Percentiles rank a stretch among this genome's conserved stretches.
phyloP scores from a whole-genome alignment of 2,113 vertebrate species.

The Brachionichthys hirsutus region DNA sequence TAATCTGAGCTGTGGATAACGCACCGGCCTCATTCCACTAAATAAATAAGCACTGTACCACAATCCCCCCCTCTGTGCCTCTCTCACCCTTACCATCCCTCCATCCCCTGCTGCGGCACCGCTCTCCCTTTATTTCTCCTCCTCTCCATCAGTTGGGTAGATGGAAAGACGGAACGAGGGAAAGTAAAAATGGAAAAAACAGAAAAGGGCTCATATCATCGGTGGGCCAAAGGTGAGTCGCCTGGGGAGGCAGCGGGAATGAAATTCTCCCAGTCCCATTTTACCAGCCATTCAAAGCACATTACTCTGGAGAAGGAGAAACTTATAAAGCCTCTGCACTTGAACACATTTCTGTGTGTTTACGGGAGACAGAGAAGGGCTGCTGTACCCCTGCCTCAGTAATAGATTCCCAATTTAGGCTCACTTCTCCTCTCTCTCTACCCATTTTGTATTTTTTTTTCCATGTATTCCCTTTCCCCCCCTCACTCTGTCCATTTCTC shows the following conservation, averaged over 20 bases:
- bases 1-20: slow-evolving; percentile 80
- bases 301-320: slow-evolving; percentile 88
- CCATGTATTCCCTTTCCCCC: slow-evolving; percentile 51
- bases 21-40: slow-evolving; percentile 79
- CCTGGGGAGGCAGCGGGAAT: slow-evolving; percentile 92
- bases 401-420: slow-evolving; percentile 85
- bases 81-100: slow-evolving; percentile 76
- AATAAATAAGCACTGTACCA: slow-evolving; percentile 84
- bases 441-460: slow-evolving; percentile 50
- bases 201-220: slow-evolving; percentile 91
- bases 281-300: slow-evolving; percentile 88
- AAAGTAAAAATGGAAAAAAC: slow-evolving; percentile 81
- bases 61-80: slow-evolving; percentile 73
- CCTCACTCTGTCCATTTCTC: slow-evolving; percentile 49
- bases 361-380: slow-evolving; percentile 78
- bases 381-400: slow-evolving; percentile 73
- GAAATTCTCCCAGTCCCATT: slow-evolving; percentile 95
- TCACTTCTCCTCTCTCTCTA: slow-evolving; percentile 54
- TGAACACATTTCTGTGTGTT: slow-evolving; percentile 89
- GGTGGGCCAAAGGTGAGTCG: slow-evolving; percentile 93
- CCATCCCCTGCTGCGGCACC: slow-evolving; percentile 75
- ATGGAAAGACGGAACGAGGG: slow-evolving; percentile 71
- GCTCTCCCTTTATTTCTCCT: slow-evolving; percentile 87
- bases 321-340: slow-evolving; percentile 86
- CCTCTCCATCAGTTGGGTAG: slow-evolving; percentile 77